A percentile compares a stretch with the other conserved stretches of the same genome.
phyloP scores from a whole-genome alignment of 2,797 vertebrate species.

The Myotis daubentonii region DNA sequence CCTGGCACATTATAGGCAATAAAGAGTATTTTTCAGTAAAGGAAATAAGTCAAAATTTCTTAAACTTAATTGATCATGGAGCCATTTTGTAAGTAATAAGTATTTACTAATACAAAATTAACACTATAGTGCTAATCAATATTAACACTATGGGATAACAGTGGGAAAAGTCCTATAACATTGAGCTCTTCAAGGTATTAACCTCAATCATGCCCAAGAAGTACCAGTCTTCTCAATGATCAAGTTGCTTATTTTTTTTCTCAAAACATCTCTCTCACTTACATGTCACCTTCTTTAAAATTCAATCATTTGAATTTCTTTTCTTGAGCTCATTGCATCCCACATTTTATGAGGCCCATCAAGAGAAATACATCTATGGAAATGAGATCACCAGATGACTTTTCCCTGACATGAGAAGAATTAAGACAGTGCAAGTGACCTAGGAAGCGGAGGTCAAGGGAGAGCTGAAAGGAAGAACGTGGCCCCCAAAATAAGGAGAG shows the following conservation, averaged over 20 bases:
- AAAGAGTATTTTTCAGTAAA: neutral
- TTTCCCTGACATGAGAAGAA: neutral
- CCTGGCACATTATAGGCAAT: neutral
- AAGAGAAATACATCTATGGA: neutral
- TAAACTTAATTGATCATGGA: neutral
- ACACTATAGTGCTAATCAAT: neutral
- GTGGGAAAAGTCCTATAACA: too few relatives aligned
- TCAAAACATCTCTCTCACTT: neutral
- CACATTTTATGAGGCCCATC: neutral
- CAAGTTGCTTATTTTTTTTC: neutral
- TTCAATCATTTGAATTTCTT: neutral
- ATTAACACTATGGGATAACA: neutral
- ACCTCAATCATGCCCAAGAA: neutral
- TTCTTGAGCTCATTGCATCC: neutral
- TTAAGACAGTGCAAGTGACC: neutral
- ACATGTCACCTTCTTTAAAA: neutral
- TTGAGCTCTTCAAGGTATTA: too few relatives aligned
- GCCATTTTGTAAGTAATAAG: neutral
- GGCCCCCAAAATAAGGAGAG: accelerated
- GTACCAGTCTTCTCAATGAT: neutral
- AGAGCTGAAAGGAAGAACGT: neutral
- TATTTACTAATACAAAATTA: neutral
- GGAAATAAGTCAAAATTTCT: neutral
- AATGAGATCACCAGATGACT: neutral
- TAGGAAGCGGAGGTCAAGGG: neutral